Evolutionary conservation across 2,797 vertebrate genomes (phyloP).

Genomic region (Bryconaethiops microstoma): DNA sequence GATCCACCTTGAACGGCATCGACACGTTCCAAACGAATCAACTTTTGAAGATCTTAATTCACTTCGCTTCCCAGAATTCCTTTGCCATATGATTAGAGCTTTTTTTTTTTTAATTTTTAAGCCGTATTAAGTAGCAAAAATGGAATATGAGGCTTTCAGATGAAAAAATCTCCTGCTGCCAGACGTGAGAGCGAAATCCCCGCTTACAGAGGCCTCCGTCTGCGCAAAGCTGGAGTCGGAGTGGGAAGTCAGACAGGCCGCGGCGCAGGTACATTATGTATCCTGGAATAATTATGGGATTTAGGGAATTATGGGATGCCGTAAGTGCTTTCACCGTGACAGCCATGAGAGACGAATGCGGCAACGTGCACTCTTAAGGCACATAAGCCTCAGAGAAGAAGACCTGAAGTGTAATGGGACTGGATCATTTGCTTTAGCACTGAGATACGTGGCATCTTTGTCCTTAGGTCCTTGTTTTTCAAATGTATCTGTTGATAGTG

Average conservation of each 20-base stretch:
- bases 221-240: constrained; percentile 45
- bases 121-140: constrained; percentile 51
- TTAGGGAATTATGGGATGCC: constrained; percentile 81
- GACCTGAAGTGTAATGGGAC: constrained; percentile 63
- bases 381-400: constrained; percentile 80
- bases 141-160: constrained; percentile 72
- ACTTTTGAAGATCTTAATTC: constrained; percentile 52
- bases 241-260: constrained; percentile 77
- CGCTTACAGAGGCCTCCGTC: constrained; percentile 46
- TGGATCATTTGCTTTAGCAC: constrained; percentile 32
- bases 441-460: constrained; percentile 1
- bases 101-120: constrained; percentile 30
- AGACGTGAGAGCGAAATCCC: constrained; percentile 52
- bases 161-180: constrained; percentile 63
- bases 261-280: constrained; percentile 80
- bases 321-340: constrained; percentile 81
- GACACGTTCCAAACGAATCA: constrained; percentile 38
- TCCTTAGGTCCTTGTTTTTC: not conserved
- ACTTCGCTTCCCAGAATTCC: constrained; percentile 47
- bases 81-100: constrained; percentile 32
- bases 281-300: constrained; percentile 84
- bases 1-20: constrained; percentile 33
- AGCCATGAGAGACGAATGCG: constrained; percentile 77
- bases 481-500: not conserved
- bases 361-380: constrained; percentile 70